Evolutionary conservation across 1,140 invertebrate genomes (phyloP).

Genomic region (Metaphire vulgaris): DNA sequence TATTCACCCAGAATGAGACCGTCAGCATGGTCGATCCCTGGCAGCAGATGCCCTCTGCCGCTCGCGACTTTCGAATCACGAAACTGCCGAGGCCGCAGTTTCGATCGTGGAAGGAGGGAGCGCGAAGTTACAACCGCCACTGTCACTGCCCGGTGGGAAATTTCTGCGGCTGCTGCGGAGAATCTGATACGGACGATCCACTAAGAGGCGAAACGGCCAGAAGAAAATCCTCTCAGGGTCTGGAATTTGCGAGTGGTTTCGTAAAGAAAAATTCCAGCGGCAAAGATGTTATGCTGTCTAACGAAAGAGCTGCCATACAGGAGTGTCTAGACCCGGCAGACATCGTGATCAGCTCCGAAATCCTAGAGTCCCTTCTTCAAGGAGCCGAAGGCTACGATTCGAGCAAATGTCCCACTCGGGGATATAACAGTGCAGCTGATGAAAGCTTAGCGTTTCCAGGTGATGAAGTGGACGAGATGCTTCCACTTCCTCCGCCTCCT

Average conservation of each 20-base stretch:
- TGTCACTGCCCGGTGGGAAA: neutral
- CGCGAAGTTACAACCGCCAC: slow-evolving; percentile 1
- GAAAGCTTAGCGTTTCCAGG: neutral
- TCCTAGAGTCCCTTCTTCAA: slow-evolving; percentile 29
- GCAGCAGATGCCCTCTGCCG: slow-evolving; percentile 11
- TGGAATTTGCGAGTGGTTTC: neutral
- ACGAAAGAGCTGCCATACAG: neutral
- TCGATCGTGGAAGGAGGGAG: neutral
- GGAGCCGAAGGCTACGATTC: slow-evolving; percentile 24
- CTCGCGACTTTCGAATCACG: neutral
- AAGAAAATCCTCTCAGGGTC: neutral
- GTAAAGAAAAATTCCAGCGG: neutral
- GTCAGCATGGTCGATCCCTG: slow-evolving; percentile 15
- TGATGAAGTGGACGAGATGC: neutral
- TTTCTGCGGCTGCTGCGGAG: neutral
- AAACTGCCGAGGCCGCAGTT: neutral
- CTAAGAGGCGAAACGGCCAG: neutral
- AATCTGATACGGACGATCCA: neutral
- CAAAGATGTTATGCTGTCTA: neutral
- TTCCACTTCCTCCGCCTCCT: neutral
- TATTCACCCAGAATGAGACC: slow-evolving; percentile 20
- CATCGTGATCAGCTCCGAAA: slow-evolving; percentile 25
- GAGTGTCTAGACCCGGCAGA: slow-evolving; percentile 18
- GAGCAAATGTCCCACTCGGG: neutral
- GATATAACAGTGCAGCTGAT: neutral